Percentiles rank a stretch among this genome's conserved stretches.
phyloP scores from a whole-genome alignment of 2,113 vertebrate genomes.

The Hyla sarda region DNA sequence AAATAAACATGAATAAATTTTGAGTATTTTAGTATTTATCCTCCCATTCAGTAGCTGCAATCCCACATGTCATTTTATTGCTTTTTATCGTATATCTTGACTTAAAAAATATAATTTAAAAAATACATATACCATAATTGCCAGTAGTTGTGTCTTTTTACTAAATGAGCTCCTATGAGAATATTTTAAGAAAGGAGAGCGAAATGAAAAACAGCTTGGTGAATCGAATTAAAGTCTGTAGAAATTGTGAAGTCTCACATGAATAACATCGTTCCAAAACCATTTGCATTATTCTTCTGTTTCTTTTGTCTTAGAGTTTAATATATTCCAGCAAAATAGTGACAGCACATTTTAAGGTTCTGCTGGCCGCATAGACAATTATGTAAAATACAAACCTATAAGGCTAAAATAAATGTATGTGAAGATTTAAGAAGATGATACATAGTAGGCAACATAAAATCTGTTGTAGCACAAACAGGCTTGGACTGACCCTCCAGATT shows the following conservation, averaged over 20 bases:
- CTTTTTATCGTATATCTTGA: background rate
- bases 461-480: background rate
- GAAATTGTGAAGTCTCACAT: background rate
- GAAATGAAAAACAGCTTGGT: slow-evolving; percentile 8
- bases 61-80: background rate
- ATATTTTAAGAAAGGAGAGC: slow-evolving; percentile 20
- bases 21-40: no score
- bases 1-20: no score
- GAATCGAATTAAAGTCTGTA: background rate
- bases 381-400: background rate
- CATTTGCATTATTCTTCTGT: slow-evolving; percentile 8
- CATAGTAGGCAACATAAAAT: background rate
- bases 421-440: background rate
- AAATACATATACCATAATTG: slow-evolving; percentile 1
- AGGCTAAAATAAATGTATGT: no score
- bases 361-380: background rate
- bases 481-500: background rate
- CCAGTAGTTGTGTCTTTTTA: slow-evolving; percentile 24
- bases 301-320: slow-evolving; percentile 5
- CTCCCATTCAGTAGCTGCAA: background rate
- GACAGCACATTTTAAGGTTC: background rate
- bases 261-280: slow-evolving; percentile 12
- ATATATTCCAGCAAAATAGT: background rate
- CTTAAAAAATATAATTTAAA: background rate
- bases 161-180: background rate